These are phyloP conservation scores for Mohoua ochrocephala DNA, from an alignment of 2,113 vertebrate species.

Conservation along the genomic window DNA sequence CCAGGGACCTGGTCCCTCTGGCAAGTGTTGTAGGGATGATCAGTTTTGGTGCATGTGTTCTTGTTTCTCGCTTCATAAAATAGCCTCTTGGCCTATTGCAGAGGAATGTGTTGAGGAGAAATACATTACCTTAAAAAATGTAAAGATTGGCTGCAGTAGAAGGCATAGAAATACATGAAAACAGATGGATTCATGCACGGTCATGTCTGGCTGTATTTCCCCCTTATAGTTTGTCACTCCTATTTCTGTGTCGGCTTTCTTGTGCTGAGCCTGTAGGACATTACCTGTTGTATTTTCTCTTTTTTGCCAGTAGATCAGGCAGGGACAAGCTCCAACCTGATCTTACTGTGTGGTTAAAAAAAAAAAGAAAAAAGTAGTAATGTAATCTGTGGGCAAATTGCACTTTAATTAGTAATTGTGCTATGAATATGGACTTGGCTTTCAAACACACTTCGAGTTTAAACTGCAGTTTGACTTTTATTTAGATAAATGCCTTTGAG, in stretches of 20 bases:
- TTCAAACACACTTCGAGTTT: constrained; percentile 75
- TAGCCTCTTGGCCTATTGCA: neutral
- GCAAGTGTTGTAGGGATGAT: neutral
- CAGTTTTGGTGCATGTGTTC: neutral
- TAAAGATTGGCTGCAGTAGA: neutral
- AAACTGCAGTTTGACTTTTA: constrained; percentile 82
- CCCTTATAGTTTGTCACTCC: neutral
- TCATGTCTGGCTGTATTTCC: neutral
- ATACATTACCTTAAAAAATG: neutral
- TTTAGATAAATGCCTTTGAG: constrained; percentile 80
- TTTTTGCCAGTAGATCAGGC: neutral
- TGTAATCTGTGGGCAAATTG: constrained; percentile 84
- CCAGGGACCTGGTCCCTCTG: neutral
- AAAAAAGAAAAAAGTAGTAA: constrained; percentile 54
- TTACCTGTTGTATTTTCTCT: constrained; percentile 12
- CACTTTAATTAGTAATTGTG: constrained; percentile 76
- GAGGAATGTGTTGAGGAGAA: neutral
- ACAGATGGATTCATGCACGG: neutral
- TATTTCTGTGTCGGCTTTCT: neutral
- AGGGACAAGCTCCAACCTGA: constrained; percentile 61
- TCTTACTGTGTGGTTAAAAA: constrained; percentile 39
- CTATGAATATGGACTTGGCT: constrained; percentile 77
- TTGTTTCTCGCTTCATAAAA: neutral
- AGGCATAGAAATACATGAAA: neutral
- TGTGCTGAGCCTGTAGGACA: neutral